A percentile compares a stretch with the other conserved stretches of the same genome.
phyloP scores from a whole-genome alignment of 2,888 invertebrate species.

The Diogma glabrata region DNA sequence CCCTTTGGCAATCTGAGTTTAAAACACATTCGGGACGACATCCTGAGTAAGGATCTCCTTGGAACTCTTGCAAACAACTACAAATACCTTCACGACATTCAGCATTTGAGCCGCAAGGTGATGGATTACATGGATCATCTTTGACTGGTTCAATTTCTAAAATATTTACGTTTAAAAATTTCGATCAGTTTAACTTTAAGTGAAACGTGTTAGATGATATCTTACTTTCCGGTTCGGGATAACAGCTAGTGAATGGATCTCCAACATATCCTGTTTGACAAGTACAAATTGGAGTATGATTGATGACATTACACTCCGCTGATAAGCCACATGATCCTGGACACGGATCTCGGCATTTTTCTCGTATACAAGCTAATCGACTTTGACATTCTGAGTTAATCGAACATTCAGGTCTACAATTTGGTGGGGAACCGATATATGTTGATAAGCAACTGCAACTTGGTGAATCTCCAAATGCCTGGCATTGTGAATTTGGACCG shows the following conservation, averaged over 20 bases:
- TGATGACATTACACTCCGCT: slow-evolving; percentile 53
- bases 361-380: slow-evolving; percentile 56
- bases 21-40: slow-evolving; percentile 70
- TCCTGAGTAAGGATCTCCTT: slow-evolving; percentile 63
- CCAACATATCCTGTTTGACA: slow-evolving; percentile 64
- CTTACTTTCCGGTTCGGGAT: slow-evolving; percentile 38
- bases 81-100: slow-evolving; percentile 47
- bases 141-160: slow-evolving; percentile 23
- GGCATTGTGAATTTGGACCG: slow-evolving; percentile 51
- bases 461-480: slow-evolving; percentile 43
- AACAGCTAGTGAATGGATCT: slow-evolving; percentile 65
- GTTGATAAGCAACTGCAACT: slow-evolving; percentile 53
- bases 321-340: slow-evolving; percentile 57
- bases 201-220: neutral
- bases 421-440: slow-evolving; percentile 56
- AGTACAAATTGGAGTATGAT: slow-evolving; percentile 66
- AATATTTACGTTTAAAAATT: neutral
- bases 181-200: neutral
- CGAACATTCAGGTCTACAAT: slow-evolving; percentile 59
- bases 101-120: slow-evolving; percentile 42
- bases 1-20: slow-evolving; percentile 55
- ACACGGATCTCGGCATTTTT: slow-evolving; percentile 62
- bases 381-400: slow-evolving; percentile 60
- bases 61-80: slow-evolving; percentile 58
- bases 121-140: slow-evolving; percentile 37